These are phyloP conservation scores for Lepilemur septentrionalis DNA, from an alignment of 2,797 vertebrate species.

Conservation along the genomic window DNA sequence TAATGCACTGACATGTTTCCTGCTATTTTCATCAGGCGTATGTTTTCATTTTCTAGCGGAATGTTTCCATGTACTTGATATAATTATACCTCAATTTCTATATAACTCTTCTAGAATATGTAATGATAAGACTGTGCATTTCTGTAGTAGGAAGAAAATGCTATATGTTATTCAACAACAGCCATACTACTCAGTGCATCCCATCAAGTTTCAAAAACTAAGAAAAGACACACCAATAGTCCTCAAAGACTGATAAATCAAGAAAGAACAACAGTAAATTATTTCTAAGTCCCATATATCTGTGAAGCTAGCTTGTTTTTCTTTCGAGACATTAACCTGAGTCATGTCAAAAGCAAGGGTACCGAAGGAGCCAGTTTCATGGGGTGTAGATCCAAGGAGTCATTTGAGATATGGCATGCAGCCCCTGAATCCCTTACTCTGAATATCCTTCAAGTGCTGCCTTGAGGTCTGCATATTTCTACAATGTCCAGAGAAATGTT, in stretches of 20 bases:
- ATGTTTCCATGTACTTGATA: not conserved
- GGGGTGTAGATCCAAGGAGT: not conserved
- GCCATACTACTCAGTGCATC: not conserved
- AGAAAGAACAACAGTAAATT: not conserved
- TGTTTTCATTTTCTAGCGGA: constrained; percentile 52
- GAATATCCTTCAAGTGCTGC: not conserved
- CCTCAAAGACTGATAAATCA: not conserved
- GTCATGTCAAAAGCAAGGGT: not conserved
- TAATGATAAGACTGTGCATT: not conserved
- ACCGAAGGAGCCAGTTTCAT: not conserved
- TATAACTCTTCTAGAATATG: constrained; percentile 7
- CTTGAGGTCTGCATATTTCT: not conserved
- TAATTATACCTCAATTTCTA: not conserved
- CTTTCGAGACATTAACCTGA: not conserved
- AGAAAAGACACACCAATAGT: not conserved
- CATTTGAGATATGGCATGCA: not conserved
- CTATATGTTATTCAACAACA: not conserved
- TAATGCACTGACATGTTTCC: constrained; percentile 14
- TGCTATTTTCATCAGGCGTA: not conserved
- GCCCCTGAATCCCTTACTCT: not conserved
- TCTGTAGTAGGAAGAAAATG: not conserved
- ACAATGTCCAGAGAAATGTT: not conserved
- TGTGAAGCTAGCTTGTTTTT: not conserved
- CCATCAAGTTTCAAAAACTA: constrained; percentile 38
- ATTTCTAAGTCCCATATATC: not conserved